These are phyloP conservation scores for Heliconius sara DNA, from an alignment of 2,888 invertebrate species.

Conservation along the genomic window DNA sequence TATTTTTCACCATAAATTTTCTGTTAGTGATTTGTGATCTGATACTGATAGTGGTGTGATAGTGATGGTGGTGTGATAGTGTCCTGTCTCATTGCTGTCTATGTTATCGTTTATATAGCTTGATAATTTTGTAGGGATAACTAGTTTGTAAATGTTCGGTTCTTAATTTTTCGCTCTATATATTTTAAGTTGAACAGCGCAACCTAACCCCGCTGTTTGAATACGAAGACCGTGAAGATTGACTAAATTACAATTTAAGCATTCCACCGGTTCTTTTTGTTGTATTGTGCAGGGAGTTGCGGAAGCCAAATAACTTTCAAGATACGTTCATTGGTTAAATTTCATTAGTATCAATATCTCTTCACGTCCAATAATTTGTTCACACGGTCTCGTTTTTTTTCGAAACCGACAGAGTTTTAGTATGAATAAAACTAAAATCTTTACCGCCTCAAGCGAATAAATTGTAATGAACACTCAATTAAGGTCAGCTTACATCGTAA, in stretches of 20 bases:
- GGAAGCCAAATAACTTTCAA: background rate
- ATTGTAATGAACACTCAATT: conserved; percentile 4
- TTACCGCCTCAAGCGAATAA: background rate
- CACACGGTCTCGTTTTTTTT: background rate
- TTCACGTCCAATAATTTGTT: background rate
- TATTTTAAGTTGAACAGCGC: too few species aligned
- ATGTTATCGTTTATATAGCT: too few species aligned
- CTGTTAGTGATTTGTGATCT: background rate
- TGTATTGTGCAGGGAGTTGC: too few species aligned
- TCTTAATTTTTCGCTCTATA: too few species aligned
- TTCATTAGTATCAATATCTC: background rate
- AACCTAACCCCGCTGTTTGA: too few species aligned
- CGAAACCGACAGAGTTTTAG: background rate
- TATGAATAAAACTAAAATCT: background rate
- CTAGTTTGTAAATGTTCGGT: too few species aligned
- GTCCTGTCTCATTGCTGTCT: too few species aligned
- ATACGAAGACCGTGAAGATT: too few species aligned
- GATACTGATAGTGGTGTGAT: background rate
- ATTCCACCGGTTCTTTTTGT: too few species aligned
- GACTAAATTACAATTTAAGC: too few species aligned
- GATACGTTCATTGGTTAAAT: background rate
- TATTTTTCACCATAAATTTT: background rate
- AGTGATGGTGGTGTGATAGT: too few species aligned
- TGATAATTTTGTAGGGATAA: too few species aligned
- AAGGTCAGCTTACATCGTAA: conserved; percentile 11